phyloP scores from a whole-genome alignment of 2,888 invertebrate species.

The Frankliniella fusca region DNA sequence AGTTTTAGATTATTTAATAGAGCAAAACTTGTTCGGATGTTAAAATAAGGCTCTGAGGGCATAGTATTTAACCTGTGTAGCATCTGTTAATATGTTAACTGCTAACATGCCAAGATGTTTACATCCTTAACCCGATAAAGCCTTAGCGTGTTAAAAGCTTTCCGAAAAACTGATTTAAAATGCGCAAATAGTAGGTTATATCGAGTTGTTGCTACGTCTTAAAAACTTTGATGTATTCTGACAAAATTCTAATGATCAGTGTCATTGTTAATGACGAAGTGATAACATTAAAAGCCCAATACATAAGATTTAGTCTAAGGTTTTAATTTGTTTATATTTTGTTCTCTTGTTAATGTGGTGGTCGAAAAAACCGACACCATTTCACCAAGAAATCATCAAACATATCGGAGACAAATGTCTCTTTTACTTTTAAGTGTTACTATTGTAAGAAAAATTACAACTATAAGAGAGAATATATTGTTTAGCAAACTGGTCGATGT shows the following conservation, averaged over 20 bases:
- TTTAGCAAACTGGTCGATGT: too few species aligned
- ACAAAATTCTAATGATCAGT: not conserved
- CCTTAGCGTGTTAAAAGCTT: not conserved
- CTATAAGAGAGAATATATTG: too few species aligned
- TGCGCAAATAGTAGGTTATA: not conserved
- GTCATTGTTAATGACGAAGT: not conserved
- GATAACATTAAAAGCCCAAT: not conserved
- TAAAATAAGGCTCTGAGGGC: too few species aligned
- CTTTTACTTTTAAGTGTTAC: not conserved
- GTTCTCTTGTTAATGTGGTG: not conserved
- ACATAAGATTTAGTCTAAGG: not conserved
- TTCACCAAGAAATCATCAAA: conserved; percentile 14
- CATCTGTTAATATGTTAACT: too few species aligned
- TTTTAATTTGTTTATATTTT: conserved; percentile 1
- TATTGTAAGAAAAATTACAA: not conserved
- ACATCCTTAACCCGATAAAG: too few species aligned
- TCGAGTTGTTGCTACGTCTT: not conserved
- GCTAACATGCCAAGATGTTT: too few species aligned
- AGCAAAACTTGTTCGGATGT: too few species aligned
- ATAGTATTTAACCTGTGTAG: too few species aligned
- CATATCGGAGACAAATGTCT: not conserved
- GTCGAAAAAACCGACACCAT: not conserved
- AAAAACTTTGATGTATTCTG: not conserved
- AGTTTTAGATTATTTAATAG: too few species aligned
- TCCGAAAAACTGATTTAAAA: not conserved